A percentile compares a stretch with the other conserved stretches of the same genome.
These are phyloP conservation scores for Brachyistius frenatus DNA, from an alignment of 2,113 vertebrate genomes.

Conservation along the genomic window DNA sequence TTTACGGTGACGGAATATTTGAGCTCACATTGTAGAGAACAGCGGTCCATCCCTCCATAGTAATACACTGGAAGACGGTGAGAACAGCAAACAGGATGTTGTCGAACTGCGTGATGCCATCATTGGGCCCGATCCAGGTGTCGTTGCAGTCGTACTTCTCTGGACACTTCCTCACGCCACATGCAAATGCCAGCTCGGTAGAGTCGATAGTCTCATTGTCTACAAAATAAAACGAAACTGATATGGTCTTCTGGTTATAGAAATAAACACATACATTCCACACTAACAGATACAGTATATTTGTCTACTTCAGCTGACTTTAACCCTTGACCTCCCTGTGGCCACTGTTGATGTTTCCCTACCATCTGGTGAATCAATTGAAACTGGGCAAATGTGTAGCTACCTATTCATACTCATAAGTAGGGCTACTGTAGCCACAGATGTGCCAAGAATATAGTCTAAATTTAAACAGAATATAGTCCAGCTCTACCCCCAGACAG, in stretches of 20 bases:
- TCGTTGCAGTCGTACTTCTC: slow-evolving; percentile 89
- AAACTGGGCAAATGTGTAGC: no score
- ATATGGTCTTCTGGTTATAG: background rate
- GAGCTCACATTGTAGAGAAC: slow-evolving; percentile 91
- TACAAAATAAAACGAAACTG: slow-evolving; percentile 62
- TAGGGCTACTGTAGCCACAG: no score
- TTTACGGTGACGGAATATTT: background rate
- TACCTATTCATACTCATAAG: no score
- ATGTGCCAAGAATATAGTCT: no score
- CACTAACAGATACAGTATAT: background rate
- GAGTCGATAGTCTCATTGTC: slow-evolving; percentile 92
- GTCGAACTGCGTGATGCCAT: slow-evolving; percentile 98
- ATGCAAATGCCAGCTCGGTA: slow-evolving; percentile 88
- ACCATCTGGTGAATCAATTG: no score
- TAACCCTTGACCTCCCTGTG: background rate
- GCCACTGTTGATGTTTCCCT: no score
- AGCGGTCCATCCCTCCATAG: slow-evolving; percentile 99
- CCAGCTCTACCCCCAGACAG: no score
- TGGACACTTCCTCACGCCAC: slow-evolving; percentile 84
- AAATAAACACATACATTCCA: slow-evolving; percentile 1
- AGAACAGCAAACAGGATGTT: slow-evolving; percentile 99
- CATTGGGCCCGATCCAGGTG: slow-evolving; percentile 96
- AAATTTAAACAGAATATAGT: no score
- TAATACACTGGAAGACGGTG: slow-evolving; percentile 99
- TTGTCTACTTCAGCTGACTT: background rate